phyloP scores from a whole-genome alignment of 2,888 invertebrate genomes.

The Griposia aprilina region DNA sequence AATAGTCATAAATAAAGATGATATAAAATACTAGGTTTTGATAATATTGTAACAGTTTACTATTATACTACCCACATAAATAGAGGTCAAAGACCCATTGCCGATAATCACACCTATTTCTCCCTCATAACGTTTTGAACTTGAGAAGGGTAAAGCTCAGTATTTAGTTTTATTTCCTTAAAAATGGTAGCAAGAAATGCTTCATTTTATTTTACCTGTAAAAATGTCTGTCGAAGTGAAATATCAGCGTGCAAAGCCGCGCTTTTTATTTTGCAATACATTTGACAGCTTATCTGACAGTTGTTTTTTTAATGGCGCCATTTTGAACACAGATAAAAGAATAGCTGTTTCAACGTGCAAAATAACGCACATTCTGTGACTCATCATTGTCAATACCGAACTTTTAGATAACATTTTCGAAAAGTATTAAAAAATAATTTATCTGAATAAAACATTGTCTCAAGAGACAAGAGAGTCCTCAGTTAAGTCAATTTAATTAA shows the following conservation, averaged over 20 bases:
- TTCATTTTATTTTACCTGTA: constrained; percentile 44
- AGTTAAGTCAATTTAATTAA: constrained; percentile 78
- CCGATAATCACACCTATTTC: constrained; percentile 48
- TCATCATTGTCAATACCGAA: constrained; percentile 43
- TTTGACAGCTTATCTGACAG: constrained; percentile 66
- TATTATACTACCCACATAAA: constrained; percentile 46
- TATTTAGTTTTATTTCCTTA: constrained; percentile 1
- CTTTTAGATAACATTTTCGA: constrained; percentile 17
- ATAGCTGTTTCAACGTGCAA: constrained; percentile 38
- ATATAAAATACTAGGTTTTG: constrained; percentile 42
- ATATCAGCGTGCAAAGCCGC: constrained; percentile 40
- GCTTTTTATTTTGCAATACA: constrained; percentile 62
- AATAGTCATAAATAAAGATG: constrained; percentile 30
- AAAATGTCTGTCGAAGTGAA: constrained; percentile 48
- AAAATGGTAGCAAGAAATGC: constrained; percentile 8
- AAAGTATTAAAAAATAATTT: constrained; percentile 61
- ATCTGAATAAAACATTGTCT: constrained; percentile 62
- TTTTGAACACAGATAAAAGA: constrained; percentile 59
- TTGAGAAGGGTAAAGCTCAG: background rate
- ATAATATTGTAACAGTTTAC: constrained; percentile 47
- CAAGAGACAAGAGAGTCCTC: constrained; percentile 65
- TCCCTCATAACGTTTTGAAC: constrained; percentile 1
- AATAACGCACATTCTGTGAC: constrained; percentile 47
- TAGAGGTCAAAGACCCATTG: constrained; percentile 25
- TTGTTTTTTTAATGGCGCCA: constrained; percentile 61